Evolutionary conservation across 2,797 vertebrate species (phyloP).

Genomic region (Tinamus major): DNA sequence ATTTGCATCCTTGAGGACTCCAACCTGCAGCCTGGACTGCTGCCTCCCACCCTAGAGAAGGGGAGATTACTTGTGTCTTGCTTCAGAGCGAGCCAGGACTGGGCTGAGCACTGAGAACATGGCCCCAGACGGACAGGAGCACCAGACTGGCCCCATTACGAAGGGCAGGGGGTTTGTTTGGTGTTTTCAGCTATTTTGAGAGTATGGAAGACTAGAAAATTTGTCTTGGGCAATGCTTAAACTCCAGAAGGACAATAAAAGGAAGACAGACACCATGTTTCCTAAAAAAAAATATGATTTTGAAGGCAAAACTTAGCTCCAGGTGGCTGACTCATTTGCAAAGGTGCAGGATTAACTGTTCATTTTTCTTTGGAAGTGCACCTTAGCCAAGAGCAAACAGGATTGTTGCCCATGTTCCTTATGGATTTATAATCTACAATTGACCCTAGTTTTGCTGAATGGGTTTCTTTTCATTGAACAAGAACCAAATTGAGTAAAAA

Average conservation of each 20-base stretch:
- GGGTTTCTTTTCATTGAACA: background rate
- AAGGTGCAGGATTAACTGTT: background rate
- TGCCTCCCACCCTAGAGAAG: background rate
- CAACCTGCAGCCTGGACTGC: background rate
- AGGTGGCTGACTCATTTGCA: background rate
- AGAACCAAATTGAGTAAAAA: background rate
- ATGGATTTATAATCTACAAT: background rate
- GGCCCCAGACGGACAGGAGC: rapidly evolving
- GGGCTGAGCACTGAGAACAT: background rate
- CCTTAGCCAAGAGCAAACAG: background rate
- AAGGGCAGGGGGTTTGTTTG: background rate
- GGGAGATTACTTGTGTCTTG: background rate
- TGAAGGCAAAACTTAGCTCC: background rate
- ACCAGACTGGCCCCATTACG: background rate
- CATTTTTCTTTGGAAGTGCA: background rate
- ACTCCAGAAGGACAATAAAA: background rate
- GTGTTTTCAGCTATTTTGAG: background rate
- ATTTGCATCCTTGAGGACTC: background rate
- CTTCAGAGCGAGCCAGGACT: background rate
- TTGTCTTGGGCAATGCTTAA: background rate
- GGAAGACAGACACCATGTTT: background rate
- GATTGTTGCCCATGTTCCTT: background rate
- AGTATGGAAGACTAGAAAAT: background rate
- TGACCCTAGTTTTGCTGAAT: background rate
- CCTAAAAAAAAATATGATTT: background rate